Conservation (phyloP, 2,797 vertebrate species). For the Bradypodion pumilum region DNA sequence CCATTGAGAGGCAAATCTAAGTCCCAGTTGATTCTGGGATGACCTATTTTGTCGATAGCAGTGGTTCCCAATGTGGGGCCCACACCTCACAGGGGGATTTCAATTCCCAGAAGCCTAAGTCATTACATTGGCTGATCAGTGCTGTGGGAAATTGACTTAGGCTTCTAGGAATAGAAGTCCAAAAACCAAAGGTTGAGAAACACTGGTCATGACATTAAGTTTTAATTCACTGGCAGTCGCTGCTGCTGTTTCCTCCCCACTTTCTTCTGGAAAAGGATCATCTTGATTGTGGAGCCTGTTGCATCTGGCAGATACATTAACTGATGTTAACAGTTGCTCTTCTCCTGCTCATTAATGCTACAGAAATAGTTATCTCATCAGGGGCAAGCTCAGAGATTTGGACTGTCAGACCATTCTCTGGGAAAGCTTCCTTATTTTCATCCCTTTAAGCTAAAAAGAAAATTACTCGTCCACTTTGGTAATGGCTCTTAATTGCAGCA, state of each 20-base stretch:
- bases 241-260: background rate
- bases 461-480: background rate
- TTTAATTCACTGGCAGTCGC: background rate
- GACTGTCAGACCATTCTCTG: background rate
- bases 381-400: conserved; percentile 19
- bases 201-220: no score
- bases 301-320: background rate
- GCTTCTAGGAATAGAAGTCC: no score
- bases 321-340: background rate
- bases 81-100: no score
- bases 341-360: background rate
- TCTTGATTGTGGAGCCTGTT: background rate
- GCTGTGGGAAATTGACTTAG: no score
- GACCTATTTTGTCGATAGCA: background rate
- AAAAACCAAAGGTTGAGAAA: no score
- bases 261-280: background rate
- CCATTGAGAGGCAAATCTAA: background rate
- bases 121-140: no score
- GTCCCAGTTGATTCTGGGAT: background rate
- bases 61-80: no score
- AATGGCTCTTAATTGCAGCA: background rate
- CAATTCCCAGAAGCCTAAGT: no score
- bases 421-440: conserved; percentile 12
- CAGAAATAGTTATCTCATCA: conserved; percentile 12
- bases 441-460: background rate